Conservation (phyloP, 2,888 invertebrate species). For the Calameuta filiformis region DNA sequence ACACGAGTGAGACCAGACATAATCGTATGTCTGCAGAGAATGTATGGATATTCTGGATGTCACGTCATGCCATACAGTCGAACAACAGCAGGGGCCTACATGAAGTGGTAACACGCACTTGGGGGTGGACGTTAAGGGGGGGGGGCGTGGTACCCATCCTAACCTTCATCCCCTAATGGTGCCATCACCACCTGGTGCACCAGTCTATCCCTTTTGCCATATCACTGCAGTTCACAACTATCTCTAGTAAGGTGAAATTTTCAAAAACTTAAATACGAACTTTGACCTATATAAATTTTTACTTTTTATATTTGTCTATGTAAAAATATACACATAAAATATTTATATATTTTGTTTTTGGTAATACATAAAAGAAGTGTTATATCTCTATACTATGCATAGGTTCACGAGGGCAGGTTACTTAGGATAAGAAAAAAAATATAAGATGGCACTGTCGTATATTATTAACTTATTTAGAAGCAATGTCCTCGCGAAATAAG, state of each 20-base stretch:
- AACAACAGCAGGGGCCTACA: conserved; percentile 19
- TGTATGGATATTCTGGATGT: conserved; percentile 26
- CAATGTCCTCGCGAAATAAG: background rate
- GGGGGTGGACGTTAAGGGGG: conserved; percentile 30
- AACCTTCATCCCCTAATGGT: conserved; percentile 27
- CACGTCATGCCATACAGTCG: conserved; percentile 22
- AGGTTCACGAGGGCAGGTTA: background rate
- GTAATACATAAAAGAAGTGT: background rate
- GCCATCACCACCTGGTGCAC: conserved; percentile 27
- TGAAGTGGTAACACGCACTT: conserved; percentile 38
- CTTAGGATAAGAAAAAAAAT: background rate
- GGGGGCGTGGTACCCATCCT: conserved; percentile 42
- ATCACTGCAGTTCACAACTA: background rate
- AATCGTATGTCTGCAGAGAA: conserved; percentile 8
- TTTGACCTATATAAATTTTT: background rate
- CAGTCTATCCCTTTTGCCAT: background rate
- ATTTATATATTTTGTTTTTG: background rate
- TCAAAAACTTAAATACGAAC: background rate
- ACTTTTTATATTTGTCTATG: background rate
- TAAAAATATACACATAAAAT: background rate
- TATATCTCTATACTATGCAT: background rate
- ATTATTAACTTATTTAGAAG: conserved; percentile 6
- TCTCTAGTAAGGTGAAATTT: background rate
- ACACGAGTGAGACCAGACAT: conserved; percentile 24
- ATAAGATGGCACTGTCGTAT: background rate